Evolutionary conservation across 2,888 invertebrate genomes (phyloP), one percentile per base, ranked within the genome.

Genomic region (Cephonodes hylas): DNA sequence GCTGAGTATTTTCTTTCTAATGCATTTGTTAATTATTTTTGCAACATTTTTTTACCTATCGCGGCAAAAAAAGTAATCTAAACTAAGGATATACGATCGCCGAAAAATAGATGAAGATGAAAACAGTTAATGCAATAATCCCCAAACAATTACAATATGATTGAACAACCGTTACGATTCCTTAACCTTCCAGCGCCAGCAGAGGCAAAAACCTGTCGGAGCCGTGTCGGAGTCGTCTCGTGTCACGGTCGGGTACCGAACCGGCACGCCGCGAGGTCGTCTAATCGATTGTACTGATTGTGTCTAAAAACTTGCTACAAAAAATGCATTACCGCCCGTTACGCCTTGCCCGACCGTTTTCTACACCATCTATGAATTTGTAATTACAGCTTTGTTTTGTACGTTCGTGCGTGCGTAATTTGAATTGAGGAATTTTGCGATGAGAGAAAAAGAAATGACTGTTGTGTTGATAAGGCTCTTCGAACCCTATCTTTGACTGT

Each of bases 161-260:
- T n/a, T n/a, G n/a, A n/a, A n/a, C n/a, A n/a, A n/a, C n/a, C n/a
- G n/a, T n/a, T n/a, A n/a, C n/a, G n/a, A n/a, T n/a, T 8, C 15
- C 53, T 31, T 53, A 53, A 53, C 31, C 53, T 53, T 31, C 10
- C 53, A 18, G 1, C 18, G 18, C 13, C n/a, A 46, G 23, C n/a
- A n/a, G n/a, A n/a, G n/a, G n/a, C 15, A 3, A 31, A 48, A 53
- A 3, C 18, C 31, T 18, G 18, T 7, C 13, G 1, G 18, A 31
- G 7, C 23, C 10, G 31, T 18, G 3, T 27, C 3, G 53, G 1
- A 3, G 25, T n/a, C n/a, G n/a, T n/a, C 15, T 8, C 27, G 48
- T 18, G 53, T 18, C 53, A 53, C 53, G 53, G 53, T 53, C 31
- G 27, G 31, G 18, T 18, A 68, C 64, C 27, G 27, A 31, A 27